Conservation (phyloP, 1,140 invertebrate species). For the Psilanteris sp. region DNA sequence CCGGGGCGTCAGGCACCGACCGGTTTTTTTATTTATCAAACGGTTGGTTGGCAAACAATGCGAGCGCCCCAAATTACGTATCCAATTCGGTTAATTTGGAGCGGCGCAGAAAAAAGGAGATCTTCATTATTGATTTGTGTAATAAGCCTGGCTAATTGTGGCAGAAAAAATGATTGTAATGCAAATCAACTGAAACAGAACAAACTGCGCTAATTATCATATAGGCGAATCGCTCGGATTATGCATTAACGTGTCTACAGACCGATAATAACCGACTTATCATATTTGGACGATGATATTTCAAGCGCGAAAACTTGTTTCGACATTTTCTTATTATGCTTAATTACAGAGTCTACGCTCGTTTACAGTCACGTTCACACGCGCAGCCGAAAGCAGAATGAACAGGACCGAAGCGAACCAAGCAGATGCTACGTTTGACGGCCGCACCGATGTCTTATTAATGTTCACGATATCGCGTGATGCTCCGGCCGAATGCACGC, state of each 20-base stretch:
- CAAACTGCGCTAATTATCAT: constrained; percentile 48
- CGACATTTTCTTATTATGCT: constrained; percentile 58
- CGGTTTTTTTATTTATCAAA: constrained; percentile 25
- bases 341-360: constrained; percentile 56
- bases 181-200: constrained; percentile 17
- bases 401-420: constrained; percentile 31
- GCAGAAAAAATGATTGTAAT: constrained; percentile 29
- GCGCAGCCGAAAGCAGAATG: constrained; percentile 18
- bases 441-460: constrained; percentile 57
- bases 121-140: constrained; percentile 49
- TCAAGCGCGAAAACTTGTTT: constrained; percentile 53
- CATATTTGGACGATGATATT: constrained; percentile 44
- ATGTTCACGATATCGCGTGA: constrained; percentile 55
- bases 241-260: constrained; percentile 27
- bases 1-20: constrained; percentile 7
- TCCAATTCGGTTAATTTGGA: constrained; percentile 21
- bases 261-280: constrained; percentile 44
- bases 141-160: constrained; percentile 31
- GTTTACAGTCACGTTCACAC: constrained; percentile 47
- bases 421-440: constrained; percentile 57
- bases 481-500: constrained; percentile 30
- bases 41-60: constrained; percentile 23
- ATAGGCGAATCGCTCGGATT: constrained; percentile 26
- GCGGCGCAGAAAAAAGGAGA: constrained; percentile 22
- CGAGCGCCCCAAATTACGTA: constrained; percentile 16